A percentile compares a stretch with the other conserved stretches of the same genome.
Evolutionary conservation across 1,140 invertebrate species (phyloP).

Genomic region (Euura lappo): DNA sequence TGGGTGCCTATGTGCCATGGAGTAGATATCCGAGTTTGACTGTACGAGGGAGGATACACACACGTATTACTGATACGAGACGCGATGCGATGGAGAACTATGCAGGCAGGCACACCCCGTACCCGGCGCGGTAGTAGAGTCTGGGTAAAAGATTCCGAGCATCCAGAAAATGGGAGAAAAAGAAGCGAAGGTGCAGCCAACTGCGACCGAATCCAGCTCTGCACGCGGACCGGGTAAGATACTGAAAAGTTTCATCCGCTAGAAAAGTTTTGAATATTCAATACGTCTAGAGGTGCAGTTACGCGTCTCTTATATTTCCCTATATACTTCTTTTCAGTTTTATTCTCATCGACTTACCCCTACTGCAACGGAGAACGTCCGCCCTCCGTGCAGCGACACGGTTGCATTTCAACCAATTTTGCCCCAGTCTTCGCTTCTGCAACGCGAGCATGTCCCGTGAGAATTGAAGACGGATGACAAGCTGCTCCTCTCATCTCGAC

Average conservation of each 20-base stretch:
- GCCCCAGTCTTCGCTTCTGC: background rate
- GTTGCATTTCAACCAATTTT: background rate
- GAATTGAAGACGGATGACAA: background rate
- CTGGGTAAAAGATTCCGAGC: background rate
- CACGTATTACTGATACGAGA: background rate
- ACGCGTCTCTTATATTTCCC: background rate
- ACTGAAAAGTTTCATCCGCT: slow-evolving; percentile 8
- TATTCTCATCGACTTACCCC: background rate
- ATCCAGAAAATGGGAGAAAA: background rate
- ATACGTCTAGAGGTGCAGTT: slow-evolving; percentile 1
- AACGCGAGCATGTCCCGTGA: background rate
- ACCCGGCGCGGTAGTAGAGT: background rate
- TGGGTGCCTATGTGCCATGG: too few relatives aligned
- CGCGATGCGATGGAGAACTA: slow-evolving; percentile 3
- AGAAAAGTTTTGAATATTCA: slow-evolving; percentile 14
- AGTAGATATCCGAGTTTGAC: background rate
- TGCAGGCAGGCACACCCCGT: too few relatives aligned
- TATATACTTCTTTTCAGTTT: background rate
- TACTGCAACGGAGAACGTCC: background rate
- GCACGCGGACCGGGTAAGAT: background rate
- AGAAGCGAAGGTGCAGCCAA: background rate
- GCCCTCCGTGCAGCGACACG: background rate
- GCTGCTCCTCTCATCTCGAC: too few relatives aligned
- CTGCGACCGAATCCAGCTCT: background rate
- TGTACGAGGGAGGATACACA: background rate